Evolutionary conservation across 2,113 vertebrate genomes (phyloP), one percentile per base, ranked within the genome.

Genomic region (Vimba vimba): DNA sequence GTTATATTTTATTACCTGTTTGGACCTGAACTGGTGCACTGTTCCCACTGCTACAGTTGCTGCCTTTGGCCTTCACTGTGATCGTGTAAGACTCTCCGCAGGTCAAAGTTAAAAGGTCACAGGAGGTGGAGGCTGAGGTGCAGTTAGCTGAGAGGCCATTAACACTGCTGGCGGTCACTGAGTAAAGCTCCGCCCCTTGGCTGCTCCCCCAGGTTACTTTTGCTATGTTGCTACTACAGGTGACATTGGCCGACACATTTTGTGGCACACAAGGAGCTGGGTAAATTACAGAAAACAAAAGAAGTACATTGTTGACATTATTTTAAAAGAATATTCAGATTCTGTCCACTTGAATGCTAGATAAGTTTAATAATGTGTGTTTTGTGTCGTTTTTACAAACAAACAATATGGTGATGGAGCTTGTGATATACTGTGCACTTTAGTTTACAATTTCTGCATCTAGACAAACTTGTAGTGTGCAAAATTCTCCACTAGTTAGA

Each of bases 71-170:
- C 17, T 82, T 76, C 30, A 89, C 55, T 3, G 83, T 82, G 64
- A 88, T 75, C 8, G 43, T 80, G 74, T 91, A 91, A 6, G 80
- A 84, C 27, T 77, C 17, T 7, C 90, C 90, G 7, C 90, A 91
- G 27, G 78, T 23, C 52, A 89, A 62, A 73, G 57, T 10, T 21
- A 19, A 23, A 36, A 91, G 86, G 45, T 86, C 36, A 76, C 90
- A 91, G 76, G 73, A 88, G 25, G 50, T 47, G 55, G 52, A 79
- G 15, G 73, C 36, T 82, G 89, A 87, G 25, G 73, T 86, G 79
- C 90, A 91, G 75, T 79, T 76, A 21, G 80, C 25, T 10, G 82
- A 83, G 39, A 80, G 66, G 17, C 85, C 89, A 60, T 60, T 82
- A 15, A 52, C 77, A 47, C 79, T 80, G 19, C n/a, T 87, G 74